Evolutionary conservation across 2,797 vertebrate genomes (phyloP).

Genomic region (Tokudaia muenninki): DNA sequence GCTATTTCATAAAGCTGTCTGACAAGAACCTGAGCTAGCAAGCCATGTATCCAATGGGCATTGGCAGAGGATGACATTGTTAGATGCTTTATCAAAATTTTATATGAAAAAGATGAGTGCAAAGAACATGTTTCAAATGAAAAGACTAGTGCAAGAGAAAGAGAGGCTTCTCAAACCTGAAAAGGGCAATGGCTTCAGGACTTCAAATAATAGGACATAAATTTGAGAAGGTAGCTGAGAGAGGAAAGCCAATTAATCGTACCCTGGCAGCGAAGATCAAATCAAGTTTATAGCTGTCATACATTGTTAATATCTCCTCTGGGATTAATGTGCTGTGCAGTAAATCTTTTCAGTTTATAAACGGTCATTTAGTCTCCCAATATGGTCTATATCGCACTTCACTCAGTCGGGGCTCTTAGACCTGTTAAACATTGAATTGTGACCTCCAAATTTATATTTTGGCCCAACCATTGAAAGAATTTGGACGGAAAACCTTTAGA

Average conservation of each 20-base stretch:
- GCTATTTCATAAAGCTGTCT: background rate
- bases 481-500: background rate
- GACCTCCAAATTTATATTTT: background rate
- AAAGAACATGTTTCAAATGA: background rate
- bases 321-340: background rate
- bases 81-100: background rate
- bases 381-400: background rate
- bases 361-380: background rate
- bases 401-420: background rate
- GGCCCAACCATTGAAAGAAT: background rate
- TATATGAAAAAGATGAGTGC: background rate
- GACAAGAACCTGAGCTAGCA: background rate
- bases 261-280: slow-evolving; percentile 20
- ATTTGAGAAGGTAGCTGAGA: slow-evolving; percentile 54
- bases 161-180: background rate
- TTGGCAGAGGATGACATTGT: background rate
- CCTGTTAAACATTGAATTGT: background rate
- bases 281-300: slow-evolving; percentile 45
- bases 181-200: background rate
- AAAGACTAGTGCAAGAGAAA: background rate
- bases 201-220: slow-evolving; percentile 2
- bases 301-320: slow-evolving; percentile 39
- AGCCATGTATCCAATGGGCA: background rate
- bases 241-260: slow-evolving; percentile 55
- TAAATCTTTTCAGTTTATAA: slow-evolving; percentile 61